A percentile compares a stretch with the other conserved stretches of the same genome.
phyloP scores from a whole-genome alignment of 2,888 invertebrate species.

The Watsonalla binaria region DNA sequence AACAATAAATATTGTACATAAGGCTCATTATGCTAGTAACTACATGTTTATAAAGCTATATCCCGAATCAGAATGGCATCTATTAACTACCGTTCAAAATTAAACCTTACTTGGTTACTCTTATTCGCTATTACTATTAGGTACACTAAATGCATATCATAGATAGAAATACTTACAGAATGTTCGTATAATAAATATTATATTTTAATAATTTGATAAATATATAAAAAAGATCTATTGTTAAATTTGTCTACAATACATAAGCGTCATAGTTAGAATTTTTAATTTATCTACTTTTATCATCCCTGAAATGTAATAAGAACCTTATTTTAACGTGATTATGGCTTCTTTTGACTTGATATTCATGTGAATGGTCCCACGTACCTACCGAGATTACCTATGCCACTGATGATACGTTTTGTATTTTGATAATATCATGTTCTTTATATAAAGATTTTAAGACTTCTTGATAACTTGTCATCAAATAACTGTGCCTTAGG shows the following conservation, averaged over 20 bases:
- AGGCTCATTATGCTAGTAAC: conserved; percentile 58
- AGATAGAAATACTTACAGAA: conserved; percentile 31
- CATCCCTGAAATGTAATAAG: conserved; percentile 58
- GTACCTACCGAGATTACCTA: conserved; percentile 60
- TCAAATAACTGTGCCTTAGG: too few relatives aligned
- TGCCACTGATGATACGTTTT: conserved; percentile 41
- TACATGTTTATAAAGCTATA: conserved; percentile 83
- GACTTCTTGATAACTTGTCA: too few relatives aligned
- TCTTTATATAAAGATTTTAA: not conserved
- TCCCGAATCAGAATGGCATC: conserved; percentile 74
- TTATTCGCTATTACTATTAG: conserved; percentile 39
- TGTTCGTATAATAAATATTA: conserved; percentile 41
- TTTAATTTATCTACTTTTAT: conserved; percentile 47
- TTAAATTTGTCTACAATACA: conserved; percentile 52
- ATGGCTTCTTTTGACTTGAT: conserved; percentile 64
- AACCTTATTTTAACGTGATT: conserved; percentile 61
- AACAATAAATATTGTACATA: conserved; percentile 46
- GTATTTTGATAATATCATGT: not conserved
- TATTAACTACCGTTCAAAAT: conserved; percentile 46
- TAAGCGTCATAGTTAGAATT: conserved; percentile 74
- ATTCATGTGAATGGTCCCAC: conserved; percentile 73
- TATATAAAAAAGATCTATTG: conserved; percentile 68
- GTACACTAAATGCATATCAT: conserved; percentile 69
- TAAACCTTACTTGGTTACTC: conserved; percentile 24
- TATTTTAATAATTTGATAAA: conserved; percentile 59